Percentiles rank a stretch among this genome's conserved stretches.
These are phyloP conservation scores for Drepana arcuata DNA, from an alignment of 1,140 invertebrate genomes.

Conservation along the genomic window DNA sequence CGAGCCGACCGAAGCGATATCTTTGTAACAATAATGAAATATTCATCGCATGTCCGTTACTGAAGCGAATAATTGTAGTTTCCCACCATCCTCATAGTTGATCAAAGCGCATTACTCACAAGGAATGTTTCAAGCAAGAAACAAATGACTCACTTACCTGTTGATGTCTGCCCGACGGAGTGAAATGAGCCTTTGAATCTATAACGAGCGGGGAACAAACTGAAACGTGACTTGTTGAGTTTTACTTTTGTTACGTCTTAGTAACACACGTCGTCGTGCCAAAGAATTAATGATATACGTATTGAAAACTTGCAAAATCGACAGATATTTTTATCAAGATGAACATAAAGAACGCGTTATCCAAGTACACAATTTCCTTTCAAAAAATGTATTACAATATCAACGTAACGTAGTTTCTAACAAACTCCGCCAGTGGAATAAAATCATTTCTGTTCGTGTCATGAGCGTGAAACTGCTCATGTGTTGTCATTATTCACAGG, in stretches of 20 bases:
- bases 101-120: slow-evolving; percentile 30
- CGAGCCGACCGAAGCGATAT: too few relatives aligned
- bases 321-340: neutral
- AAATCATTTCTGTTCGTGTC: too few relatives aligned
- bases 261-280: neutral
- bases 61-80: too few relatives aligned
- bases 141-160: slow-evolving; percentile 53
- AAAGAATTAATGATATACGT: neutral
- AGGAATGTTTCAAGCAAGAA: slow-evolving; percentile 33
- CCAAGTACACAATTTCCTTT: neutral
- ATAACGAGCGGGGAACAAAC: slow-evolving; percentile 11
- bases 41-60: too few relatives aligned
- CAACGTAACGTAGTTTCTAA: too few relatives aligned
- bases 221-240: slow-evolving; percentile 27
- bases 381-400: neutral
- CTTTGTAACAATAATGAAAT: too few relatives aligned
- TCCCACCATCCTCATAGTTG: too few relatives aligned
- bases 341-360: neutral
- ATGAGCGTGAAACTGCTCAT: slow-evolving; percentile 7
- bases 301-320: neutral
- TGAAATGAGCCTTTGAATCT: slow-evolving; percentile 15
- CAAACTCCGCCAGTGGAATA: too few relatives aligned
- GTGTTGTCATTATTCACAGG: slow-evolving; percentile 6
- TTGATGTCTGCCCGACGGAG: slow-evolving; percentile 25
- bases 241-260: slow-evolving; percentile 1